These are phyloP conservation scores for Brevimyrus niger DNA, from an alignment of 2,113 vertebrate genomes.

Conservation along the genomic window DNA sequence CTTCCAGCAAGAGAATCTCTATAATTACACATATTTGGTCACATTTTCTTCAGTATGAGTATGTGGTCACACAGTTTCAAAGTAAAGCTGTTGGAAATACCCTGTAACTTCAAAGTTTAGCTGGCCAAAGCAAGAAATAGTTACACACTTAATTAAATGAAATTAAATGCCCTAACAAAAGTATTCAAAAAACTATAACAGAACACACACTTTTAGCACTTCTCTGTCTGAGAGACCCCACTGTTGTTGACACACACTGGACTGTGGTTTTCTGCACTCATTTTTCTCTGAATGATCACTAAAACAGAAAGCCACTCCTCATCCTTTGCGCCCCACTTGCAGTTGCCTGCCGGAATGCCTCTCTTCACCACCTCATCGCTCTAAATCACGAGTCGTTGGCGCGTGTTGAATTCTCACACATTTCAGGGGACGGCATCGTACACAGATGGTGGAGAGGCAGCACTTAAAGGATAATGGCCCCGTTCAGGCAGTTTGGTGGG, in stretches of 20 bases:
- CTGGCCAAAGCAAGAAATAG: not conserved
- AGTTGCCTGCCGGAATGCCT: not conserved
- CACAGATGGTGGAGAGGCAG: not conserved
- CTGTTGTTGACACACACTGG: not conserved
- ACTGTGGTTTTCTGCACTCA: not conserved
- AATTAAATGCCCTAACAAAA: not conserved
- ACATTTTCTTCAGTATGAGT: constrained; percentile 13
- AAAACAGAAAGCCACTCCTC: not conserved
- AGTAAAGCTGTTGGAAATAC: constrained; percentile 13
- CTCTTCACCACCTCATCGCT: not conserved
- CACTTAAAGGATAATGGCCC: constrained; percentile 1
- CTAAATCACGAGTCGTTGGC: not conserved
- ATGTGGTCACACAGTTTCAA: not conserved
- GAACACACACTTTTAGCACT: not conserved
- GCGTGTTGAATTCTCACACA: not conserved
- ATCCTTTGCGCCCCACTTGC: not conserved
- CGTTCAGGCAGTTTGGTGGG: not conserved
- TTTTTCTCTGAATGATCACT: not conserved
- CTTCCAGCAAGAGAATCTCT: constrained; percentile 41
- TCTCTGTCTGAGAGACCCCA: not conserved
- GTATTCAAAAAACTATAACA: no score
- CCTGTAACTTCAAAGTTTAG: not conserved
- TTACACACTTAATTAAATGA: not conserved
- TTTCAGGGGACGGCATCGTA: not conserved
- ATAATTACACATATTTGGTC: constrained; percentile 38